Conservation (phyloP, 2,888 invertebrate genomes). For the Trachelus iudaicus region DNA sequence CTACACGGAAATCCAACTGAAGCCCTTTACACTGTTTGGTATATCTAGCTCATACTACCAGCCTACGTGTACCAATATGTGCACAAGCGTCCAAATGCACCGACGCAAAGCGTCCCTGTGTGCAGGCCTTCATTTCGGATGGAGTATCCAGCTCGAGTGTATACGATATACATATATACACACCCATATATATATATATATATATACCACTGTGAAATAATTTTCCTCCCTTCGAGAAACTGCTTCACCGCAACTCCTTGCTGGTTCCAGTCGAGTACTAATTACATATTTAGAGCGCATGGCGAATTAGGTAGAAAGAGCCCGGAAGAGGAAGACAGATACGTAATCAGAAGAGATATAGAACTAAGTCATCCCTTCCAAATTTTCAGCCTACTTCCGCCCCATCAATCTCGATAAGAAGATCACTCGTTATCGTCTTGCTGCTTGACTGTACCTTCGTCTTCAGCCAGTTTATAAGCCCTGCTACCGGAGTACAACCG, state of each 20-base stretch:
- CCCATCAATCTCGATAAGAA: not conserved
- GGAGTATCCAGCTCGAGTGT: constrained; percentile 16
- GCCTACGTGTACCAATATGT: not conserved
- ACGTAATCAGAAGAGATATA: constrained; percentile 4
- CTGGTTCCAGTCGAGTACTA: constrained; percentile 27
- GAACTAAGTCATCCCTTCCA: not conserved
- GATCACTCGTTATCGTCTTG: not conserved
- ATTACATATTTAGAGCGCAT: constrained; percentile 32
- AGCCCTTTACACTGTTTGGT: not conserved
- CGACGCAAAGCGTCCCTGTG: not conserved
- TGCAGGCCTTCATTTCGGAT: constrained; percentile 23
- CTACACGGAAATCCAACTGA: not conserved
- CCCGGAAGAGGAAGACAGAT: constrained; percentile 10
- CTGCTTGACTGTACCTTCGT: not conserved
- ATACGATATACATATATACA: too few species aligned
- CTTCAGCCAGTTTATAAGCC: not conserved
- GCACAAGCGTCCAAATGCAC: not conserved
- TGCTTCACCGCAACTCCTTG: constrained; percentile 15
- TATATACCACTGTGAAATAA: constrained; percentile 13
- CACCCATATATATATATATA: constrained; percentile 1
- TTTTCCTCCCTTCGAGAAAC: constrained; percentile 16
- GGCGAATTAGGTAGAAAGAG: constrained; percentile 4
- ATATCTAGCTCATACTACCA: not conserved
- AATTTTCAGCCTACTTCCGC: not conserved
- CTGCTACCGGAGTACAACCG: not conserved